Base-by-base conservation (phyloP, 2,888 invertebrate species). In the Metacarcinus magister region DNA sequence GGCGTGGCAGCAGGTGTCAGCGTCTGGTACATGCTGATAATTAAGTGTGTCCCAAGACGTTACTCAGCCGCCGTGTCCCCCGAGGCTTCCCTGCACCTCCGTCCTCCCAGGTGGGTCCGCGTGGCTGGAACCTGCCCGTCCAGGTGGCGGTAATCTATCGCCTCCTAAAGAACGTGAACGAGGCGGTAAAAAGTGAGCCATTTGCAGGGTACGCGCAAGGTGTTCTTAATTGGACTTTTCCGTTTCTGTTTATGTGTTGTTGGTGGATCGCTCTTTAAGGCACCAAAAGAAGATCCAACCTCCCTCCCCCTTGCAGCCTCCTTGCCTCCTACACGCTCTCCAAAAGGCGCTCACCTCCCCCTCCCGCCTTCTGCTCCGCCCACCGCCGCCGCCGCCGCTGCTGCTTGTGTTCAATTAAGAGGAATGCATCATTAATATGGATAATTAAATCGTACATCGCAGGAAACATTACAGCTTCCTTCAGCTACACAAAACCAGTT, bases 1-100 rank as follows among this genome's bases (percentile, higher is more conserved):
- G 82, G 82, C 82, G 82, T 82, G 82, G 82, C 82, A 82, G 82
- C 82, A 82, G 82, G 82, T 82, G 82, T 82, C 82, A 82, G 82
- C 82, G 13, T 28, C 82, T 28, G 19, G 7, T 82, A 82, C 82
- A 82, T 13, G 82, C 32, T 82, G 82, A 82, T 82, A 82, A 32
- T 82, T 13, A 82, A 82, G 82, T 82, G 67, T 67, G 82, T 82
- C 82, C 82, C 32, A 28, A 23, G n/a, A n/a, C n/a, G 67, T 67
- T 67, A 67, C n/a, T 67, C 67, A 67, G 23, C 67, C 2, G 67
- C 23, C 67, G n/a, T 7, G 67, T 67, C 67, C 67, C 67, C 82
- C 82, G 32, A 32, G 82, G 82, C 32, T 32, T 13, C 28, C 82
- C 32, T 8, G 32, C 82, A 8, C 54, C 13, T 32, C 82, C 32